Base-by-base conservation (phyloP, 2,888 invertebrate genomes). In the Leucophenga montana region DNA sequence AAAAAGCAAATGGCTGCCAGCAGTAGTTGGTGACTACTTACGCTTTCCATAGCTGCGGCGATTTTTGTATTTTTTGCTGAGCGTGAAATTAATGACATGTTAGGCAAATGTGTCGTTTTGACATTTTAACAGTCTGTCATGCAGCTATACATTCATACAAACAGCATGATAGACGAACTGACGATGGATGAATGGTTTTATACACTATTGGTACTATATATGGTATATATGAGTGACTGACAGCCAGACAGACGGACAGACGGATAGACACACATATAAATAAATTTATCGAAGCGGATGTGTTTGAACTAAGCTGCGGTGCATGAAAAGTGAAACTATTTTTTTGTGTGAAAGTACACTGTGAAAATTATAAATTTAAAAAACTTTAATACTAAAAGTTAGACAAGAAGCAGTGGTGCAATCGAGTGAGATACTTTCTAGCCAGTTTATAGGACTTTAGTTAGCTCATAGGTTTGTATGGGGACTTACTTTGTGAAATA, bases 91-190 rank as follows among this genome's bases (percentile, higher is more conserved):
- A 81, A 81, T 81, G 84, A 82, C 77, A 82, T 77, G 80, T 81
- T 83, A 82, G 84, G 81, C 83, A 83, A 82, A 82, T 82, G 82
- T 82, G 83, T 82, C 83, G 83, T 78, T 81, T 82, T 82, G 81
- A 83, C 84, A 80, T 82, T 83, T 82, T 82, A 83, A 82, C 84
- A 82, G 81, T 81, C 83, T 80, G 82, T 82, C 84, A 80, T 80
- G 74, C 78, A 82, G 76, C 74, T 77, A 77, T 75, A 77, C 74
- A 76, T 64, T 64, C 62, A 79, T 80, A 76, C 82, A 64, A 61
- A 64, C 14, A 48, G 13, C 39, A 62, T 14, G 57, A 57, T 13
- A 22, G 31, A 57, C 13, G 31, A 22, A 57, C 22, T 22, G 57
- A 57, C 27, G 31, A 22, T 31, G 31, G 31, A 57, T 27, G 27